Evolutionary conservation across 2,888 invertebrate genomes (phyloP).

Genomic region (Cecidostiba fungosa): DNA sequence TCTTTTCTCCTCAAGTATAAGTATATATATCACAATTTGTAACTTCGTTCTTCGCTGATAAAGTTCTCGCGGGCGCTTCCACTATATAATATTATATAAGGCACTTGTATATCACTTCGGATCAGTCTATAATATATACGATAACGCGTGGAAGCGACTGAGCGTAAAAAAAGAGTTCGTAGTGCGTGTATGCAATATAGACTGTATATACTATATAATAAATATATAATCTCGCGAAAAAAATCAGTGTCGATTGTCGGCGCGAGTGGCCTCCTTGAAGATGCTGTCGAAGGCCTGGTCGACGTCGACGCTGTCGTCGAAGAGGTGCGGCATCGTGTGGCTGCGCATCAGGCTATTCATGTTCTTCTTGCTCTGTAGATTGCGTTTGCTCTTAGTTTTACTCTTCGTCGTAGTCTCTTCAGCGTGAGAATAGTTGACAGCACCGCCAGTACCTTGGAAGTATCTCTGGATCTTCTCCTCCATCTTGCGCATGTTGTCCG

Average conservation of each 20-base stretch:
- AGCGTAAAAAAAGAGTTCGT: too few relatives aligned
- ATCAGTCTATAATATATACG: too few relatives aligned
- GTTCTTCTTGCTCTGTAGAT: constrained; percentile 61
- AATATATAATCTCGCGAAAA: neutral
- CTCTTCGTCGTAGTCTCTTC: constrained; percentile 65
- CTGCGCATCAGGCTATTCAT: constrained; percentile 85
- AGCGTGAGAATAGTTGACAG: constrained; percentile 59
- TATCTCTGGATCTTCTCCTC: constrained; percentile 78
- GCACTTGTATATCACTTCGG: too few relatives aligned
- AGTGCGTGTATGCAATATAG: too few relatives aligned
- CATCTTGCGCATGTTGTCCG: constrained; percentile 75
- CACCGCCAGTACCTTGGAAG: constrained; percentile 71
- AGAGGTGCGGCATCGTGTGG: constrained; percentile 88
- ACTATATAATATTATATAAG: too few relatives aligned
- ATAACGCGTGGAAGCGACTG: too few relatives aligned
- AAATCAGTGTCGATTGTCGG: constrained; percentile 66
- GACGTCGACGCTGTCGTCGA: constrained; percentile 90
- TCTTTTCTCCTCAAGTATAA: neutral
- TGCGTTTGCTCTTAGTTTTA: constrained; percentile 46
- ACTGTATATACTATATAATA: too few relatives aligned
- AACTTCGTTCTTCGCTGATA: neutral
- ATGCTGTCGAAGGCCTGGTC: constrained; percentile 94
- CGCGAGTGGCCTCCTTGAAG: constrained; percentile 82
- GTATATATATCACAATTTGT: neutral
- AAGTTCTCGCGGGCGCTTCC: neutral